A percentile compares a stretch with the other conserved stretches of the same genome.
Conservation (phyloP, 2,888 invertebrate species). For the Ophion slaviceki region DNA sequence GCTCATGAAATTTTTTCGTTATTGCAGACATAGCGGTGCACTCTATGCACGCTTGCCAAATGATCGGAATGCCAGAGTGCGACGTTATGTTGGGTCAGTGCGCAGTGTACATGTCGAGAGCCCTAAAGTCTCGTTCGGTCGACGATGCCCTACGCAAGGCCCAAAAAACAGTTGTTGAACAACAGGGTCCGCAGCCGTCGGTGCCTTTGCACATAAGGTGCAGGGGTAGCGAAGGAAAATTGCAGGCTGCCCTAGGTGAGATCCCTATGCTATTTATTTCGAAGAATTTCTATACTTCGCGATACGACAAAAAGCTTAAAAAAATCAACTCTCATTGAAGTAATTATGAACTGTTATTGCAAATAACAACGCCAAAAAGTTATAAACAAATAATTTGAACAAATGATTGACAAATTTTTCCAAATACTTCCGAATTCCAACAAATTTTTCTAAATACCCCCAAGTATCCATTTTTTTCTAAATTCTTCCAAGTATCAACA, state of each 20-base stretch:
- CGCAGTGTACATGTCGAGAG: conserved; percentile 89
- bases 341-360: too few species aligned
- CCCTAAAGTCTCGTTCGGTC: conserved; percentile 87
- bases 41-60: conserved; percentile 90
- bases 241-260: conserved; percentile 68
- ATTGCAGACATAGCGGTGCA: conserved; percentile 88
- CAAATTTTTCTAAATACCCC: too few species aligned
- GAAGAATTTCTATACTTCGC: too few species aligned
- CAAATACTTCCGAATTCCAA: too few species aligned
- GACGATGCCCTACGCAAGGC: conserved; percentile 81
- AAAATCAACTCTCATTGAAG: too few species aligned
- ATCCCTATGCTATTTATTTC: background rate
- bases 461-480: too few species aligned
- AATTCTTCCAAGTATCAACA: too few species aligned
- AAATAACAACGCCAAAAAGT: too few species aligned
- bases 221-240: conserved; percentile 82
- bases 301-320: too few species aligned
- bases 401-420: too few species aligned
- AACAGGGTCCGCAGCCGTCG: conserved; percentile 87
- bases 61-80: conserved; percentile 92
- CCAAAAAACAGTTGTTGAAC: conserved; percentile 47
- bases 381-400: too few species aligned
- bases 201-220: conserved; percentile 91
- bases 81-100: conserved; percentile 90
- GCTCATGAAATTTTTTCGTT: background rate